Base-by-base conservation (phyloP, 2,113 vertebrate genomes). In the Oncorhynchus gorbuscha region DNA sequence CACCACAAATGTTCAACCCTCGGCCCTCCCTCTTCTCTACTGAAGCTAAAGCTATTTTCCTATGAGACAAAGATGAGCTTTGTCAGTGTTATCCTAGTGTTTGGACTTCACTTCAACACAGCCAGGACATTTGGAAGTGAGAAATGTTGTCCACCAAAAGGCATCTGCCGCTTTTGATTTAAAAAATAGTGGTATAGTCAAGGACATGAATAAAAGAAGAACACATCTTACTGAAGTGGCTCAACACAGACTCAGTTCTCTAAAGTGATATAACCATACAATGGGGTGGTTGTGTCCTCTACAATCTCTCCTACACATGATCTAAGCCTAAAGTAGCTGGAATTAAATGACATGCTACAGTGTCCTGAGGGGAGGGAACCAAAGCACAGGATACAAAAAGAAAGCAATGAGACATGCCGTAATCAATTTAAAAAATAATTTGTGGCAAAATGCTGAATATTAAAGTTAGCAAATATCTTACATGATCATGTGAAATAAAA, bases 51-150 rank as follows among this genome's bases (percentile, higher is more conserved):
- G 72, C 79, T 24, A 51, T 51, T 51, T 51, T 51, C 78, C 85
- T 84, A 72, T 74, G 73, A 74, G 73, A 88, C 86, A 92, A 83
- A 86, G 74, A 75, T 20, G 0, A 75, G 62, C 35, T 87, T 79
- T 89, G 84, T 91, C 64, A 64, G 35, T 39, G 39, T 39, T 39
- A 39, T 8, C 39, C 8, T 39, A 39, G 7, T 39, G 39, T 39
- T 39, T 39, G 39, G 39, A 39, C 39, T 9, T 39, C 39, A 9
- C 39, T 39, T 39, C 72, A 58, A 35, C 28, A 59, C 65, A 26
- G 49, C 49, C 9, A 51, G 32, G 18, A 69, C 68, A 66, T 76
- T 70, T 77, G 16, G 49, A 81, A 78, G 72, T 75, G 66, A 81
- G 74, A 45, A 65, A 28, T 64, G 74, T 64, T 79, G 13, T 69